A percentile compares a stretch with the other conserved stretches of the same genome.
Evolutionary conservation across 2,888 invertebrate genomes (phyloP).

Genomic region (Oscheius myriophilus): DNA sequence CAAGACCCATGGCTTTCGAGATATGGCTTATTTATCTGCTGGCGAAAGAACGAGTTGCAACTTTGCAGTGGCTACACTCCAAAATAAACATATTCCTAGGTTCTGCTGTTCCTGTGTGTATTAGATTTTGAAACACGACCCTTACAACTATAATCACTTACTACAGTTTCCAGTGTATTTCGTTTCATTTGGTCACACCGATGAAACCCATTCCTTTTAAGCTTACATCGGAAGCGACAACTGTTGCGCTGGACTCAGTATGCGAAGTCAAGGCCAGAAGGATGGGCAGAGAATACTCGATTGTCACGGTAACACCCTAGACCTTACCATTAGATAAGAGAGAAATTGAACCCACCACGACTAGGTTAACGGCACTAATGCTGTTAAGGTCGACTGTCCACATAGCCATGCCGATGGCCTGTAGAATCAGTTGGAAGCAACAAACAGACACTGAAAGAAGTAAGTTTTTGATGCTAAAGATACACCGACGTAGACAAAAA

Average conservation of each 20-base stretch:
- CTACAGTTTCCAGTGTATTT: too few species aligned
- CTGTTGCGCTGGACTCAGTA: conserved; percentile 83
- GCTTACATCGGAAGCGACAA: conserved; percentile 83
- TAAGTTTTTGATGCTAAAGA: not conserved
- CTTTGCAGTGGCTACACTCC: too few species aligned
- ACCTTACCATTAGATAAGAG: not conserved
- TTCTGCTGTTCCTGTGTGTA: too few species aligned
- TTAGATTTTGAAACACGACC: too few species aligned
- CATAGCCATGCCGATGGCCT: conserved; percentile 90
- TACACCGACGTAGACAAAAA: conserved; percentile 15
- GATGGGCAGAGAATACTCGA: conserved; percentile 97
- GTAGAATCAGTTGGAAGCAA: conserved; percentile 73
- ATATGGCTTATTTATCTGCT: too few species aligned
- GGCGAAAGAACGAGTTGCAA: too few species aligned
- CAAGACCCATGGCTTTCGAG: too few species aligned
- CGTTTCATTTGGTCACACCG: too few species aligned
- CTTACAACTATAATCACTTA: too few species aligned
- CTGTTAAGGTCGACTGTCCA: conserved; percentile 93
- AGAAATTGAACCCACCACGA: conserved; percentile 79
- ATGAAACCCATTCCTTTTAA: too few species aligned
- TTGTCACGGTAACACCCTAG: conserved; percentile 95
- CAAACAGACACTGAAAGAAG: conserved; percentile 76
- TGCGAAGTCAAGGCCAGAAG: conserved; percentile 73
- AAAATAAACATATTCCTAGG: too few species aligned
- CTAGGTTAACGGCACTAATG: conserved; percentile 90